phyloP scores from a whole-genome alignment of 1,140 invertebrate species.

The Prorops nasuta region DNA sequence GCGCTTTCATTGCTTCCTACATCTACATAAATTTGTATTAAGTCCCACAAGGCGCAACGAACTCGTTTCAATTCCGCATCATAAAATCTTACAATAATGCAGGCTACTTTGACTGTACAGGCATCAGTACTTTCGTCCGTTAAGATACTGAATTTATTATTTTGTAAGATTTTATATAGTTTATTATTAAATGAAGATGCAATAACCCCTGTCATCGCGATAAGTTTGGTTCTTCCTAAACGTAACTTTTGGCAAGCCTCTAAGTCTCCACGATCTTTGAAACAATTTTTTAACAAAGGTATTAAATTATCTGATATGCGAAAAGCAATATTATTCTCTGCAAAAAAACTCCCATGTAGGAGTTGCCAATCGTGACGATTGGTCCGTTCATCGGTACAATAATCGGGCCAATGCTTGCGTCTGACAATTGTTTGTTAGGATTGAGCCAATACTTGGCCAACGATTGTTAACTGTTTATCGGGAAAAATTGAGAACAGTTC shows the following conservation, averaged over 20 bases:
- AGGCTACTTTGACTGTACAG: slow-evolving; percentile 13
- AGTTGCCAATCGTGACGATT: no score
- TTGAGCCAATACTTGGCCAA: no score
- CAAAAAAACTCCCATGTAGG: no score
- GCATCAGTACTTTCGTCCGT: slow-evolving; percentile 28
- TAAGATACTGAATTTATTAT: slow-evolving; percentile 22
- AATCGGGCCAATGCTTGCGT: no score
- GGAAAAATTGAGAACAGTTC: no score
- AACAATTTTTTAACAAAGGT: slow-evolving; percentile 8
- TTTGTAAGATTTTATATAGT: not conserved
- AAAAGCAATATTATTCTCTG: no score
- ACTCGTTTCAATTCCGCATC: slow-evolving; percentile 25
- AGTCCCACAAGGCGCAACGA: slow-evolving; percentile 35
- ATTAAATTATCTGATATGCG: slow-evolving; percentile 10
- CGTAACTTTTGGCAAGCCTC: slow-evolving; percentile 10
- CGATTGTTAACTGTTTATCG: no score
- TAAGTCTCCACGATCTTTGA: slow-evolving; percentile 18
- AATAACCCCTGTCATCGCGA: slow-evolving; percentile 26
- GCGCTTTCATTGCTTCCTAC: slow-evolving; percentile 30
- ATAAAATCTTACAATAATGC: slow-evolving; percentile 29
- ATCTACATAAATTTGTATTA: slow-evolving; percentile 32
- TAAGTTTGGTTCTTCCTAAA: slow-evolving; percentile 14
- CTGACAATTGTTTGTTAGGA: no score
- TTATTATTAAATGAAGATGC: slow-evolving; percentile 16
- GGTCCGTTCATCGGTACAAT: no score